These are phyloP conservation scores for Clangula hyemalis DNA, from an alignment of 2,797 vertebrate species.

Conservation along the genomic window DNA sequence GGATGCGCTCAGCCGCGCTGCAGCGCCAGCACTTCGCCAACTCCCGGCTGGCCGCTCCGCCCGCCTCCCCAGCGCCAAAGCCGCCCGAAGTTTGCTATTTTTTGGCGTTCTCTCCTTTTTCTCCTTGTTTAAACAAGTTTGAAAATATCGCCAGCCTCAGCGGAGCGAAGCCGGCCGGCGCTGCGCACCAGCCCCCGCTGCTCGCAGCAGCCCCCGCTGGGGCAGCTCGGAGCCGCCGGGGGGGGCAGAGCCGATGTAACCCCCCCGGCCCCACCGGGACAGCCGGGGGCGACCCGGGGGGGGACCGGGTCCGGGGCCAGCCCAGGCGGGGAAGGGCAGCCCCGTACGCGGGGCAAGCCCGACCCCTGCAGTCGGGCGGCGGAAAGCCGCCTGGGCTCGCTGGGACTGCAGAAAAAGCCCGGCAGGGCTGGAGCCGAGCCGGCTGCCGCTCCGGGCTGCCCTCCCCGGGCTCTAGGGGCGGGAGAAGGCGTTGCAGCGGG, in stretches of 20 bases:
- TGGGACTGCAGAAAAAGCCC: constrained; percentile 6
- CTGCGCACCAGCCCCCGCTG: background rate
- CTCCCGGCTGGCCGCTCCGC: background rate
- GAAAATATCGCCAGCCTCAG: background rate
- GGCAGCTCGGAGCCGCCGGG: background rate
- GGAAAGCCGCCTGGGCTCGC: constrained; percentile 54
- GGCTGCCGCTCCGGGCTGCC: too few species aligned
- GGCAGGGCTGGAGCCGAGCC: background rate
- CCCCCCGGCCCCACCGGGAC: background rate
- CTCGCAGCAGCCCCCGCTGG: background rate
- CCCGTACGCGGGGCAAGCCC: constrained; percentile 75
- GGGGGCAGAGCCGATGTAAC: background rate
- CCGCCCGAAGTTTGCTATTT: background rate
- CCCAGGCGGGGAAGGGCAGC: background rate
- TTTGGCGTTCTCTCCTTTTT: background rate
- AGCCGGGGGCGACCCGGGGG: background rate
- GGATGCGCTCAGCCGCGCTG: background rate
- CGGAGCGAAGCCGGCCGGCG: background rate
- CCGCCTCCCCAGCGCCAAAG: background rate
- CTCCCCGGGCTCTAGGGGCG: background rate
- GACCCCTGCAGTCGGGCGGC: constrained; percentile 81
- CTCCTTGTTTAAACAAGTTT: constrained; percentile 33
- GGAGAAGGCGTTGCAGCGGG: background rate
- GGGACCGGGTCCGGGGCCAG: background rate
- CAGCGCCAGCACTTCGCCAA: background rate